Percentiles rank a stretch among this genome's conserved stretches.
phyloP scores from a whole-genome alignment of 2,888 invertebrate genomes.

The Apoda limacodes region DNA sequence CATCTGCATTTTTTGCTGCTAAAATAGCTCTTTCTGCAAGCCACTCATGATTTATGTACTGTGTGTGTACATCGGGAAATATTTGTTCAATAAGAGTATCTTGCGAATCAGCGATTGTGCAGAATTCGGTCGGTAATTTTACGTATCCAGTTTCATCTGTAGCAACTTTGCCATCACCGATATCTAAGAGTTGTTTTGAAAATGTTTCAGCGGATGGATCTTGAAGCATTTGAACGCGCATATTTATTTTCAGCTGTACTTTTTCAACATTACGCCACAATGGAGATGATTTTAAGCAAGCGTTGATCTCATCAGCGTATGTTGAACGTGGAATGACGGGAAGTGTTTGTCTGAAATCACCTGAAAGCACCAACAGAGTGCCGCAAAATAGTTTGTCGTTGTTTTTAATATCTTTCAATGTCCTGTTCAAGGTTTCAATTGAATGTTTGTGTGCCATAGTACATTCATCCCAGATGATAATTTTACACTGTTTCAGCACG shows the following conservation, averaged over 20 bases:
- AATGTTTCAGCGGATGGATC: conserved; percentile 18
- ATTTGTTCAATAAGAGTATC: conserved; percentile 21
- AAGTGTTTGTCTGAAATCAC: conserved; percentile 17
- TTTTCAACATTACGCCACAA: conserved; percentile 13
- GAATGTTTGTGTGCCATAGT: too few species aligned
- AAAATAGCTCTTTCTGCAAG: conserved; percentile 28
- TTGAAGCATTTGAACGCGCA: conserved; percentile 13
- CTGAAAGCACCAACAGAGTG: conserved; percentile 13
- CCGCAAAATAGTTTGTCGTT: conserved; percentile 15
- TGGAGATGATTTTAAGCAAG: conserved; percentile 11
- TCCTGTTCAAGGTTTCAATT: conserved; percentile 15
- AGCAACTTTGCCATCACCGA: conserved; percentile 16
- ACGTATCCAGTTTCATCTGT: conserved; percentile 16
- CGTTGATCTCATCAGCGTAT: conserved; percentile 13
- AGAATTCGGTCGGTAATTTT: conserved; percentile 14
- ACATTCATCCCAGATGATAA: too few species aligned
- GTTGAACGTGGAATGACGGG: conserved; percentile 12
- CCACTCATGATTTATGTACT: conserved; percentile 26
- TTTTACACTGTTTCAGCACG: conserved; percentile 22
- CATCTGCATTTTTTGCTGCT: conserved; percentile 28
- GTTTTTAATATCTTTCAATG: conserved; percentile 14
- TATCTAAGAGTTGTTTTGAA: conserved; percentile 18
- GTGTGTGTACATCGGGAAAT: conserved; percentile 21
- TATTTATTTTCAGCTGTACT: conserved; percentile 15
- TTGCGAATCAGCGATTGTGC: conserved; percentile 23